Base-by-base conservation (phyloP, 2,888 invertebrate genomes). In the Lepidocyrtinus sp. region DNA sequence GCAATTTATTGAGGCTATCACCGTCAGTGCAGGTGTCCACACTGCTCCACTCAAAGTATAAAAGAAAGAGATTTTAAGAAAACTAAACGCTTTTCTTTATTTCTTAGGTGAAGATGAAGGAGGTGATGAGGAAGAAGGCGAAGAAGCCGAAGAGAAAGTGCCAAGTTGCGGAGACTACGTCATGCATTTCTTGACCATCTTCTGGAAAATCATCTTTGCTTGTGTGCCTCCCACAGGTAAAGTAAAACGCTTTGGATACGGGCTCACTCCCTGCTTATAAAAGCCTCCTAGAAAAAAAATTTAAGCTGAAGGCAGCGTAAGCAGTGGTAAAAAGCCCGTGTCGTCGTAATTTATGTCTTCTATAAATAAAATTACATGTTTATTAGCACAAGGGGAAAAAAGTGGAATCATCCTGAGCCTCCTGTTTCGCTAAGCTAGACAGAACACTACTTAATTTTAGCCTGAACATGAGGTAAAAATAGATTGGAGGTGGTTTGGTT, bases 171-270 rank as follows among this genome's bases (percentile, higher is more conserved):
- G 93, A 82, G 99, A 99, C 90, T 99, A 99, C 90, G 92, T 97
- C 79, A 94, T 99, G 92, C 99, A 99, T 90, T 94, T 96, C 88
- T 90, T 99, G 84, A 98, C 99, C 12, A 91, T 99, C 81, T 98
- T 99, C 90, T 99, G 99, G 99, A 99, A 99, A 90, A 91, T 99
- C 72, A 90, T 98, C 82, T 99, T 99, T 90, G 99, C 99, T 81
- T 95, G 97, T 89, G 95, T 99, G 84, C 99, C 99, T 87, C 99
- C 99, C 24, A 99, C 99, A 90, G 98, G 96, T 95, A 84, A 59
- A 36, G 12, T 7, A 36, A 7, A 36, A 36, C 12, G 36, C 36
- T 12, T 12, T 36, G 5, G 5, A 36, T 36, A 7, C 36, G 36
- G 36, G 36, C 36, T 36, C 12, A 36, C 5, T 5, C 36, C 12